phyloP scores from a whole-genome alignment of 2,797 vertebrate species.

The Periophthalmus magnuspinnatus region DNA sequence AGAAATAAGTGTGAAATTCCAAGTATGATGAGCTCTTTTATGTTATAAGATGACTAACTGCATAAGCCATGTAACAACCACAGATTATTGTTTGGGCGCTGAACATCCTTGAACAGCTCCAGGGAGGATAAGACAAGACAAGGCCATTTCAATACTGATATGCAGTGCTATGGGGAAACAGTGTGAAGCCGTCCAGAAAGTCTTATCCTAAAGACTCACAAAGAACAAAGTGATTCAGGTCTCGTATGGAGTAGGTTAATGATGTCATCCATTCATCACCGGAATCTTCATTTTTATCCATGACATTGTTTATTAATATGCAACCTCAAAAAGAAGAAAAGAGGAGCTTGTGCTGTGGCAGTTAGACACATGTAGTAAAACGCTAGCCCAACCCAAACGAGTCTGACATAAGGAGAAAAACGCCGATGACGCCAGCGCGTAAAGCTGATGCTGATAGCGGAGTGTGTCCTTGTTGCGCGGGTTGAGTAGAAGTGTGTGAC shows the following conservation, averaged over 20 bases:
- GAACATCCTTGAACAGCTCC: conserved; percentile 53
- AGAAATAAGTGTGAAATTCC: too few species aligned
- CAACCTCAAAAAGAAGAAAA: neutral
- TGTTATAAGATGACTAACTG: too few species aligned
- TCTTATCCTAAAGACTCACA: neutral
- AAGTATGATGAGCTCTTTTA: too few species aligned
- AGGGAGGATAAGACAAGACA: conserved; percentile 21
- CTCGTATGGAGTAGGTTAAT: too few species aligned
- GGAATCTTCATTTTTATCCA: neutral
- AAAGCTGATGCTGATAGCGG: conserved; percentile 51
- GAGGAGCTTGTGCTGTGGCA: conserved; percentile 14
- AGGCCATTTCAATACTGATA: conserved; percentile 33
- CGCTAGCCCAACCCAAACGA: conserved; percentile 38
- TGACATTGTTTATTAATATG: neutral
- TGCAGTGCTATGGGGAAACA: neutral
- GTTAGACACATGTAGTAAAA: conserved; percentile 14
- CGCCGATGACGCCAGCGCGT: conserved; percentile 65
- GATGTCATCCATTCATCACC: neutral
- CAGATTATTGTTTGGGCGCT: neutral
- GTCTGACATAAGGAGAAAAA: conserved; percentile 41
- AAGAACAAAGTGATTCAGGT: too few species aligned
- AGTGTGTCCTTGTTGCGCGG: conserved; percentile 37
- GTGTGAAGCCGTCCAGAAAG: neutral
- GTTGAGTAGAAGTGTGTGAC: conserved; percentile 34
- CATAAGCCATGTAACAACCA: neutral